phyloP scores from a whole-genome alignment of 2,797 vertebrate species.

The Coregonus ussuriensis region DNA sequence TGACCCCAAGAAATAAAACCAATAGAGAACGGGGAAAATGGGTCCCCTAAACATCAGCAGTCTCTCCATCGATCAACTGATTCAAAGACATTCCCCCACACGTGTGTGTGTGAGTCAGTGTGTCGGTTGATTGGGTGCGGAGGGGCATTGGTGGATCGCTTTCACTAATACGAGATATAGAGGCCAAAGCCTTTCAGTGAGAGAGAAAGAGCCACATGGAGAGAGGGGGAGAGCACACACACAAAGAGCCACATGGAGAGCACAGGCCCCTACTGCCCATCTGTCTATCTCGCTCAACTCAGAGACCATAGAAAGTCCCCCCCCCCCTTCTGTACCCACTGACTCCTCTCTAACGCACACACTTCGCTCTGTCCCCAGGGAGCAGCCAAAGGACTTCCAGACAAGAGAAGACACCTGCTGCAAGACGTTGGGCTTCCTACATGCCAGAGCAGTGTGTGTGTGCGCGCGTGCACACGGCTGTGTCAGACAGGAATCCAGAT shows the following conservation, averaged over 20 bases:
- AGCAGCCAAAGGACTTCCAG: slow-evolving; percentile 41
- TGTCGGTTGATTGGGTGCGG: slow-evolving; percentile 38
- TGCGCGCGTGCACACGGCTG: background rate
- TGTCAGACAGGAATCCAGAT: slow-evolving; percentile 10
- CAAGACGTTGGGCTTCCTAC: slow-evolving; percentile 28
- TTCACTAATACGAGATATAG: slow-evolving; percentile 64
- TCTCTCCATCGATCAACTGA: slow-evolving; percentile 63
- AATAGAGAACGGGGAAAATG: slow-evolving; percentile 30
- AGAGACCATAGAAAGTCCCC: too few species aligned
- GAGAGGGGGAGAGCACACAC: slow-evolving; percentile 3
- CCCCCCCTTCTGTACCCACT: background rate
- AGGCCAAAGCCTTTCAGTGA: slow-evolving; percentile 59
- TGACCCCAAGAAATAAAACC: slow-evolving; percentile 57
- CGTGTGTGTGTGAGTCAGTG: slow-evolving; percentile 42
- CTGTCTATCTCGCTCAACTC: slow-evolving; percentile 45
- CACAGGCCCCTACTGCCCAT: slow-evolving; percentile 63
- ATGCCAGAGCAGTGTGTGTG: slow-evolving; percentile 7
- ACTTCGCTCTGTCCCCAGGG: slow-evolving; percentile 36
- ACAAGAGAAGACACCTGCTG: slow-evolving; percentile 62
- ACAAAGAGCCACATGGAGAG: slow-evolving; percentile 3
- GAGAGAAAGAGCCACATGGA: slow-evolving; percentile 27
- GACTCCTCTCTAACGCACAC: background rate
- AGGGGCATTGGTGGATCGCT: slow-evolving; percentile 38
- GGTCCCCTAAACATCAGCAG: slow-evolving; percentile 1
- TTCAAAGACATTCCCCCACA: slow-evolving; percentile 64